These are phyloP conservation scores for Distichodus sexfasciatus DNA, from an alignment of 2,797 vertebrate species.

Conservation along the genomic window DNA sequence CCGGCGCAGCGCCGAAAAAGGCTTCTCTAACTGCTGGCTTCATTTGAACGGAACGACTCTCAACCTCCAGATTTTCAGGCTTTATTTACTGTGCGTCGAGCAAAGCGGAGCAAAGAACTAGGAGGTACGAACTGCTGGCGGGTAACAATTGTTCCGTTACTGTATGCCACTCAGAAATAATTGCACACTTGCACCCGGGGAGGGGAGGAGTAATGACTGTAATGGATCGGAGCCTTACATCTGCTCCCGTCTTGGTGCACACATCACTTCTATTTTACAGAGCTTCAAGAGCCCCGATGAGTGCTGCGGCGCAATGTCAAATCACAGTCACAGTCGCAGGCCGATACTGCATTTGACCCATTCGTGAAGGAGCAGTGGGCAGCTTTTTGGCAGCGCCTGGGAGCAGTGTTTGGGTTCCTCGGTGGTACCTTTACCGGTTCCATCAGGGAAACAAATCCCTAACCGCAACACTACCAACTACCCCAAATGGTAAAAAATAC, in stretches of 20 bases:
- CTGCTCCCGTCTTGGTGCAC: background rate
- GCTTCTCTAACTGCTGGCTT: background rate
- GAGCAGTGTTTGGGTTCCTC: no score
- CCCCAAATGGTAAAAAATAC: no score
- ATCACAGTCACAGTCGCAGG: no score
- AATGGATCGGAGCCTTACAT: slow-evolving; percentile 14
- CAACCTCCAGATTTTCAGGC: background rate
- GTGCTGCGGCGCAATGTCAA: no score
- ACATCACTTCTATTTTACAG: background rate
- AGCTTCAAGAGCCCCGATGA: background rate
- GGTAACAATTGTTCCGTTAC: background rate
- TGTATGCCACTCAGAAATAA: background rate
- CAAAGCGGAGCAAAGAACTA: no score
- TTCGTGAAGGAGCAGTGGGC: no score
- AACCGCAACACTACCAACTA: no score
- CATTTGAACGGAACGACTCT: background rate
- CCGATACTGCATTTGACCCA: no score
- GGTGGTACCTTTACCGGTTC: no score
- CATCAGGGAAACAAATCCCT: no score
- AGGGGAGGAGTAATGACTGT: background rate
- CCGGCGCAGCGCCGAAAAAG: background rate
- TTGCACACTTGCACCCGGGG: background rate
- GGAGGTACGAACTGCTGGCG: background rate
- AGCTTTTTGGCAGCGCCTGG: no score
- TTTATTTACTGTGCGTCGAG: background rate